A percentile compares a stretch with the other conserved stretches of the same genome.
phyloP scores from a whole-genome alignment of 2,888 invertebrate genomes.

The Camptogramma bilineatum region DNA sequence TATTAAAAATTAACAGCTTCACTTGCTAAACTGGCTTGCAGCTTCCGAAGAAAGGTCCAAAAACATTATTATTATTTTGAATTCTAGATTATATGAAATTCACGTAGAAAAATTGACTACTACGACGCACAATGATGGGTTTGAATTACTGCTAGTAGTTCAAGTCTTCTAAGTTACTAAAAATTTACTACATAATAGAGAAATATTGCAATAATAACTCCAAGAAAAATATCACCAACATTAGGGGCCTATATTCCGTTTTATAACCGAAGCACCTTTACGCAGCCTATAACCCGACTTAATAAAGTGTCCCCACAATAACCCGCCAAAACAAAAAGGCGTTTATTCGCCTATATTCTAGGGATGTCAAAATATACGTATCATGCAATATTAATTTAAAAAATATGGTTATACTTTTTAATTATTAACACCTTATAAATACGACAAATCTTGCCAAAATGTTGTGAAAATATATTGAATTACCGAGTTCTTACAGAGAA shows the following conservation, averaged over 20 bases:
- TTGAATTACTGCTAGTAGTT: no score
- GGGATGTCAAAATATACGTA: constrained; percentile 22
- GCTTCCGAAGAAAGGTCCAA: no score
- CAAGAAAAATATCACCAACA: constrained; percentile 33
- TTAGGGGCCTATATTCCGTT: constrained; percentile 37
- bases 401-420: neutral
- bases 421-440: no score
- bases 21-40: no score
- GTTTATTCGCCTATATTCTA: constrained; percentile 40
- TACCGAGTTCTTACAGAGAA: no score
- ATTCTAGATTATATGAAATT: no score
- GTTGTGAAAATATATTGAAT: no score
- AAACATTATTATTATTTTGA: no score
- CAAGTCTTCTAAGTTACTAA: neutral
- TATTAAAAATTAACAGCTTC: no score
- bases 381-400: neutral
- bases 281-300: constrained; percentile 44
- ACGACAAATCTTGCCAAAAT: no score
- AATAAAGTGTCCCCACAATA: constrained; percentile 45
- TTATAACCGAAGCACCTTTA: constrained; percentile 42
- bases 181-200: neutral
- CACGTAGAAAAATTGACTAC: no score
- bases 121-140: no score
- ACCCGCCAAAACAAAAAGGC: constrained; percentile 44
- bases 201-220: constrained; percentile 20